phyloP scores from a whole-genome alignment of 1,140 invertebrate genomes.

The Colletes gigas region DNA sequence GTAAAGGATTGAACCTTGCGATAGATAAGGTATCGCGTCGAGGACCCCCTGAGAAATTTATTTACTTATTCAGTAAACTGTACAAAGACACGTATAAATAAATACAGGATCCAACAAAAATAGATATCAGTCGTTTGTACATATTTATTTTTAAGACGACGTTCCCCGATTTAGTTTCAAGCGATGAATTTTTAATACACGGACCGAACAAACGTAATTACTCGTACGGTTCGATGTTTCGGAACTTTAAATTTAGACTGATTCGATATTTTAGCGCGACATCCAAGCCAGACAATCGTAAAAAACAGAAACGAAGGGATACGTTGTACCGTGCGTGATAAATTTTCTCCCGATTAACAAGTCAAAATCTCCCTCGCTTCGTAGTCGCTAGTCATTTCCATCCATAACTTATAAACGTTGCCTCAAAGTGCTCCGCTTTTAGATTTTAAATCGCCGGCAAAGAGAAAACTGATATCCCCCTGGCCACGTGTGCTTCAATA shows the following conservation, averaged over 20 bases:
- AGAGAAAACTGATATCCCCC: neutral
- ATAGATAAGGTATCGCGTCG: neutral
- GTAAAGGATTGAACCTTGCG: neutral
- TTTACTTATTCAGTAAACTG: too few species aligned
- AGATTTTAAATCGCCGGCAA: neutral
- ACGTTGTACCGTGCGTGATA: neutral
- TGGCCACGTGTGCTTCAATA: neutral
- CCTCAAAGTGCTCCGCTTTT: neutral
- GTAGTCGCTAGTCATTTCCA: neutral
- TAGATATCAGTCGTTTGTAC: neutral
- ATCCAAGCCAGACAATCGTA: neutral
- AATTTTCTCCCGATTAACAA: neutral
- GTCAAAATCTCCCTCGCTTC: neutral
- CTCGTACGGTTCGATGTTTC: too few species aligned
- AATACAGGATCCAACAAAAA: too few species aligned
- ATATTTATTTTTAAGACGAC: neutral
- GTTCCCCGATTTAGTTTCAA: too few species aligned
- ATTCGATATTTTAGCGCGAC: too few species aligned
- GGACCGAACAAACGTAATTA: too few species aligned
- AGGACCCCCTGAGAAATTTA: too few species aligned
- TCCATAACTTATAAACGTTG: conserved; percentile 1
- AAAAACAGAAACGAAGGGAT: neutral
- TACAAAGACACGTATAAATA: neutral
- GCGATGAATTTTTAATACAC: too few species aligned
- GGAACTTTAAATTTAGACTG: too few species aligned